Percentiles rank a stretch among this genome's conserved stretches.
phyloP scores from a whole-genome alignment of 1,140 invertebrate genomes.

The fruit fly (Drosophila melanogaster) region Release_6_plus_ISO1_MT NT_037436.4:3757501-3758000 shows the following conservation, averaged over 20 bases:
- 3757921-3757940: constrained; percentile 51
- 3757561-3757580: constrained; percentile 32
- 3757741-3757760: constrained; percentile 33
- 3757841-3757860: constrained; percentile 1
- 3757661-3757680: constrained; percentile 55
- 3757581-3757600: constrained; percentile 11
- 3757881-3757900: constrained; percentile 10
- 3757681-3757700: constrained; percentile 5
- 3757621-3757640: constrained; percentile 68
- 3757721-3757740: constrained; percentile 30
- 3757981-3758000: constrained; percentile 35
- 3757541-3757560: constrained; percentile 24
- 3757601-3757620: constrained; percentile 52
- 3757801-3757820: constrained; percentile 33
- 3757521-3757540: constrained; percentile 3
- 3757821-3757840: constrained; percentile 15
- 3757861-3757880: constrained; percentile 3
- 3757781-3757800: constrained; percentile 39
- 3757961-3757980: constrained; percentile 74
- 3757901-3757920: constrained; percentile 57
- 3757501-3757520: constrained; percentile 20
- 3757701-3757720: constrained; percentile 1
- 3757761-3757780: constrained; percentile 51
- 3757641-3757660: constrained; percentile 72
- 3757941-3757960: constrained; percentile 70